phyloP scores from a whole-genome alignment of 1,140 invertebrate species.

The Pectinophora gossypiella region DNA sequence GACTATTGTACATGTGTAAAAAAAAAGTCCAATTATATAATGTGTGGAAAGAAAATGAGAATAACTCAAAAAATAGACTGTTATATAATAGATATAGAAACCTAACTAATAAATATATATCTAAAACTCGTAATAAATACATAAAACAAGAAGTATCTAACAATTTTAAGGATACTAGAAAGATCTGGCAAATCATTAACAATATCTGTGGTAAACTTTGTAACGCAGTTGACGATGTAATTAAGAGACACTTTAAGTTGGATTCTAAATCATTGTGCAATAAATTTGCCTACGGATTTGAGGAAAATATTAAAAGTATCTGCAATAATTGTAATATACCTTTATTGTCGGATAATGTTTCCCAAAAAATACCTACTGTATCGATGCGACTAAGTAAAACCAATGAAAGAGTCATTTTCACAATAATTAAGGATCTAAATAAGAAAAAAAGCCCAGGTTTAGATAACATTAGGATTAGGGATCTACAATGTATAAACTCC shows the following conservation, averaged over 20 bases:
- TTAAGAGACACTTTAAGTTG: not conserved
- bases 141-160: not conserved
- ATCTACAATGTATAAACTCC: not conserved
- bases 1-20: not conserved
- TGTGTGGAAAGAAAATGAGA: not conserved
- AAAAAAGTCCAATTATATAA: not conserved
- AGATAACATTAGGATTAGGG: not conserved
- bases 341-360: not conserved
- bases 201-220: not conserved
- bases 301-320: not conserved
- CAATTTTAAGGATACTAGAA: not conserved
- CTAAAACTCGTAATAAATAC: not conserved
- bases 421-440: not conserved
- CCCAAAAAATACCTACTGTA: not conserved
- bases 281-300: not conserved
- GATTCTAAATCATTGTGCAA: not conserved
- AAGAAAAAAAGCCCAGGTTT: conserved; percentile 1
- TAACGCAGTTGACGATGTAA: not conserved
- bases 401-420: not conserved
- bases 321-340: conserved; percentile 1
- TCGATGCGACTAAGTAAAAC: not conserved
- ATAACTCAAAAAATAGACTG: not conserved
- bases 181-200: conserved; percentile 1
- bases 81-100: conserved; percentile 6
- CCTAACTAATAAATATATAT: not conserved